Base-by-base conservation (phyloP, 2,888 invertebrate species). In the Leucophenga montana region DNA sequence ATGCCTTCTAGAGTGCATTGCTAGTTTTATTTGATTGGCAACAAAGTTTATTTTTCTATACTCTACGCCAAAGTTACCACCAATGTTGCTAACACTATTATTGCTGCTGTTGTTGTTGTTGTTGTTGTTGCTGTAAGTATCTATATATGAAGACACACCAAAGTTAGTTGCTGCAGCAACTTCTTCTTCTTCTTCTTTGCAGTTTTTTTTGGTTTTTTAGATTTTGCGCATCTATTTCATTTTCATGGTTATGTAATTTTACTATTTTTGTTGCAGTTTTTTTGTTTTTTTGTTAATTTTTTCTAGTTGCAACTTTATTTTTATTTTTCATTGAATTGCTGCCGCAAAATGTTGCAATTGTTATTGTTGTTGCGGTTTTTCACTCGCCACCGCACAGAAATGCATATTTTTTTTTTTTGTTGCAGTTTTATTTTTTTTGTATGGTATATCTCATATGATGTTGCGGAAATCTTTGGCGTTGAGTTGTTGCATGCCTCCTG, bases 181-280 rank as follows among this genome's bases (percentile, higher is more conserved):
- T 22, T 53, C 16, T 54, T 33, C 18, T 48, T 31, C 20, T 61
- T 39, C n/a, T 62, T 64, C 13, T 69, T 73, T 27, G 78, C 75
- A 73, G 78, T 83, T 80, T 77, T 79, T 83, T 77, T 76, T 76
- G 68, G 71, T 77, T 73, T 73, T 75, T 80, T 80, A 80, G 78
- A 77, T 79, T 80, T 82, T 78, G 83, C 83, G 82, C 82, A 82
- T 83, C 83, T 74, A 83, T 83, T 82, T 79, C 83, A 83, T 83
- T 66, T 69, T 64, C 54, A 68, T 66, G 66, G 53, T 66, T 66
- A 66, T 66, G 50, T 31, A 50, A 66, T 62, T 48, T 59, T 33
- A 59, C 59, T 59, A 59, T 59, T 59, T 59, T 31, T 74, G 22
- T 39, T 27, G n/a, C 48, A 48, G 46, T 8, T 31, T 27, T 57